phyloP scores from a whole-genome alignment of 2,113 vertebrate species.

The Aramus guarauna region DNA sequence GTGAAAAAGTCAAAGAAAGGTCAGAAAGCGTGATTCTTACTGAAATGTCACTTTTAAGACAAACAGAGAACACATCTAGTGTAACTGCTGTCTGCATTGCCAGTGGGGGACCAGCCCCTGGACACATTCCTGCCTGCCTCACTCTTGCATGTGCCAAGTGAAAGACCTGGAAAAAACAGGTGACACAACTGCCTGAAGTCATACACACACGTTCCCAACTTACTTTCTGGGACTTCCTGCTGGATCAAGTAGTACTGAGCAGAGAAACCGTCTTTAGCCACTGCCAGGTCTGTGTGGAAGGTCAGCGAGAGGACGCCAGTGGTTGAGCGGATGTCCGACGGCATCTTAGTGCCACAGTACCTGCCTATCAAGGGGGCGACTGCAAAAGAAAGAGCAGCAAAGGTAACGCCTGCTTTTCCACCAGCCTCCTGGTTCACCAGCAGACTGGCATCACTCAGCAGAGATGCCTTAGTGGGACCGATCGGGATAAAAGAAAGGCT shows the following conservation, averaged over 20 bases:
- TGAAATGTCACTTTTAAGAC: not conserved
- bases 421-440: not conserved
- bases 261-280: constrained; percentile 96
- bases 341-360: constrained; percentile 92
- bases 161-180: not conserved
- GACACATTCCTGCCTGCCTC: not conserved
- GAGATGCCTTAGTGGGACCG: not conserved
- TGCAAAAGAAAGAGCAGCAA: constrained; percentile 64
- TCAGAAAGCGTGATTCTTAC: not conserved
- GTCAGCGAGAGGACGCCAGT: constrained; percentile 92
- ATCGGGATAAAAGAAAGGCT: not conserved
- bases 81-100: not conserved
- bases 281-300: constrained; percentile 97
- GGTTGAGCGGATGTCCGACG: constrained; percentile 90
- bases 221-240: constrained; percentile 91
- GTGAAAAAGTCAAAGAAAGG: not conserved
- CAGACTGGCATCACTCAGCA: not conserved
- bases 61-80: not conserved
- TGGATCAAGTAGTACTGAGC: constrained; percentile 92
- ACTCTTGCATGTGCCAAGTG: not conserved
- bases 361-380: constrained; percentile 95
- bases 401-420: not conserved
- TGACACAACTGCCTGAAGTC: not conserved
- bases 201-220: constrained; percentile 58
- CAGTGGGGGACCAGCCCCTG: not conserved